Evolutionary conservation across 2,797 vertebrate species (phyloP).

Genomic region (Thunnus albacares): DNA sequence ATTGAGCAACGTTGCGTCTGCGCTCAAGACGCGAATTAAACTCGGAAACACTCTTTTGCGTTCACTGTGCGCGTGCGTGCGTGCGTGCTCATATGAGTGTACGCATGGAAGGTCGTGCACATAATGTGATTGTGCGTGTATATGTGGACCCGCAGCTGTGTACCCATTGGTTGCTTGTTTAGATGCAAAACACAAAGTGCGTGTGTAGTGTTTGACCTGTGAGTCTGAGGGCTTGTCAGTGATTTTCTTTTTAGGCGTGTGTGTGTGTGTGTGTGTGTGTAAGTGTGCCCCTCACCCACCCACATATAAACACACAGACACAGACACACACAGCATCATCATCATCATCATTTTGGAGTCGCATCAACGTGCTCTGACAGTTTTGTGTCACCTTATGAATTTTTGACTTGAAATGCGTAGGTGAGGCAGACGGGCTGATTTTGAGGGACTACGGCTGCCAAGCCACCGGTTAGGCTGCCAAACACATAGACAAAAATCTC

Average conservation of each 20-base stretch:
- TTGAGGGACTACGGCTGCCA: constrained; percentile 64
- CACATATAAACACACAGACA: constrained; percentile 15
- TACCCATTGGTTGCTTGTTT: neutral
- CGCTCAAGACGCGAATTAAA: constrained; percentile 14
- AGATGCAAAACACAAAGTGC: constrained; percentile 14
- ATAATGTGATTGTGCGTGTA: neutral
- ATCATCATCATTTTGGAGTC: constrained; percentile 65
- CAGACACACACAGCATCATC: neutral
- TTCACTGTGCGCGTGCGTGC: constrained; percentile 12
- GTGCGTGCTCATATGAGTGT: neutral
- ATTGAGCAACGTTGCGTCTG: constrained; percentile 1
- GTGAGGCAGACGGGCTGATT: constrained; percentile 74
- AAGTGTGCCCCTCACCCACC: constrained; percentile 21
- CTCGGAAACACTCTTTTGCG: constrained; percentile 41
- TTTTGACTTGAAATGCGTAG: constrained; percentile 81
- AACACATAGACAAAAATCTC: constrained; percentile 52
- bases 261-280: constrained; percentile 12
- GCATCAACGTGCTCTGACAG: constrained; percentile 75
- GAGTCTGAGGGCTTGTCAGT: constrained; percentile 16
- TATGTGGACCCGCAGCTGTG: neutral
- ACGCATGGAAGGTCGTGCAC: neutral
- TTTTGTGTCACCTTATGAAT: constrained; percentile 82
- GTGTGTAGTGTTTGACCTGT: constrained; percentile 13
- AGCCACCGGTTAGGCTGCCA: constrained; percentile 74
- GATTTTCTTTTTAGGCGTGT: neutral